phyloP scores from a whole-genome alignment of 2,888 invertebrate species.

The Polia nebulosa region DNA sequence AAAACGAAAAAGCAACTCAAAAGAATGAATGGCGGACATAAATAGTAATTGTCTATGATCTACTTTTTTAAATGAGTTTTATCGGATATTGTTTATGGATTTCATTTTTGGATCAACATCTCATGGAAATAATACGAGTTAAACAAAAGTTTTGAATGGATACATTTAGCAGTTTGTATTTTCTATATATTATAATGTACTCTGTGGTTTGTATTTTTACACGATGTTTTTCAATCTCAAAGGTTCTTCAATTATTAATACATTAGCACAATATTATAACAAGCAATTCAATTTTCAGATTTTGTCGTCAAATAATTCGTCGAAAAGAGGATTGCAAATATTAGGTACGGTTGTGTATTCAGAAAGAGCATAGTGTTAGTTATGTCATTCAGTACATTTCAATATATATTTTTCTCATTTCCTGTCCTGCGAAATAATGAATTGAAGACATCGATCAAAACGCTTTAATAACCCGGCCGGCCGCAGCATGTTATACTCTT shows the following conservation, averaged over 20 bases:
- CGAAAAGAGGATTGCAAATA: too few relatives aligned
- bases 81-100: slow-evolving; percentile 71
- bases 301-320: too few relatives aligned
- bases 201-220: background rate
- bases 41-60: slow-evolving; percentile 89
- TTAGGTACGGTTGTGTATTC: too few relatives aligned
- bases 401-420: background rate
- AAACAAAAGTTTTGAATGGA: background rate
- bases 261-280: background rate
- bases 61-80: slow-evolving; percentile 71
- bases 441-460: background rate
- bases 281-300: background rate
- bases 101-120: slow-evolving; percentile 32
- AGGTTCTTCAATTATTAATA: background rate
- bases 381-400: background rate
- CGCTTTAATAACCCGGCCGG: too few relatives aligned
- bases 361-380: background rate
- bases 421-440: too few relatives aligned
- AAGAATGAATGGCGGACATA: slow-evolving; percentile 91
- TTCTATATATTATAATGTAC: too few relatives aligned
- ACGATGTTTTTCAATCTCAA: too few relatives aligned
- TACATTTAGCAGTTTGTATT: background rate
- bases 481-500: too few relatives aligned
- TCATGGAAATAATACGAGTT: background rate
- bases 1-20: slow-evolving; percentile 91